phyloP scores from a whole-genome alignment of 2,888 invertebrate species.

The Spilosoma lubricipeda region DNA sequence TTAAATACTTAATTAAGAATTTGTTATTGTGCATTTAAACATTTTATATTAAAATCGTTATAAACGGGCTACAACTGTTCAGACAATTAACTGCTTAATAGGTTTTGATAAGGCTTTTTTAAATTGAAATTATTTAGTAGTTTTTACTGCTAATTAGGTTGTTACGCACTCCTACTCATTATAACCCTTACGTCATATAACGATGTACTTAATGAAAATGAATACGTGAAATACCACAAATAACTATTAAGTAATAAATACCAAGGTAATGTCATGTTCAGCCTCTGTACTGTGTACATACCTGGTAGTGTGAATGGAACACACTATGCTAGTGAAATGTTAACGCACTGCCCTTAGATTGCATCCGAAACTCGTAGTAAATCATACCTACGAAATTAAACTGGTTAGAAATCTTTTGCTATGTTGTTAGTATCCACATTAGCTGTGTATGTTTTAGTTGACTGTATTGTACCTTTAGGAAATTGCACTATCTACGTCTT shows the following conservation, averaged over 20 bases:
- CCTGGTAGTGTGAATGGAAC: slow-evolving; percentile 61
- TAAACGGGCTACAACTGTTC: not conserved
- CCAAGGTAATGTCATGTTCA: slow-evolving; percentile 54
- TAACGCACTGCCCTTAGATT: slow-evolving; percentile 59
- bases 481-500: slow-evolving; percentile 35
- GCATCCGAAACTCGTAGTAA: slow-evolving; percentile 50
- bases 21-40: not conserved
- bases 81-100: not conserved
- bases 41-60: not conserved
- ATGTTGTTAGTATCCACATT: slow-evolving; percentile 45
- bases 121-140: not conserved
- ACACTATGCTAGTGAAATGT: slow-evolving; percentile 63
- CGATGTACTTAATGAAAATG: not conserved
- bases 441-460: slow-evolving; percentile 39
- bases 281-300: slow-evolving; percentile 44
- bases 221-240: not conserved
- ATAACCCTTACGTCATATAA: not conserved
- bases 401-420: slow-evolving; percentile 43
- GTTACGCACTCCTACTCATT: not conserved
- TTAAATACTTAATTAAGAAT: not conserved
- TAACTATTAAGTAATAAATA: not conserved
- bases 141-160: not conserved
- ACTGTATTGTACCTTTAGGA: slow-evolving; percentile 25
- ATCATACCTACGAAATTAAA: slow-evolving; percentile 32
- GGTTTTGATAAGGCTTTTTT: not conserved